Evolutionary conservation across 2,888 invertebrate genomes (phyloP), one percentile per base, ranked within the genome.

Genomic region (Steinernema scapterisci): DNA sequence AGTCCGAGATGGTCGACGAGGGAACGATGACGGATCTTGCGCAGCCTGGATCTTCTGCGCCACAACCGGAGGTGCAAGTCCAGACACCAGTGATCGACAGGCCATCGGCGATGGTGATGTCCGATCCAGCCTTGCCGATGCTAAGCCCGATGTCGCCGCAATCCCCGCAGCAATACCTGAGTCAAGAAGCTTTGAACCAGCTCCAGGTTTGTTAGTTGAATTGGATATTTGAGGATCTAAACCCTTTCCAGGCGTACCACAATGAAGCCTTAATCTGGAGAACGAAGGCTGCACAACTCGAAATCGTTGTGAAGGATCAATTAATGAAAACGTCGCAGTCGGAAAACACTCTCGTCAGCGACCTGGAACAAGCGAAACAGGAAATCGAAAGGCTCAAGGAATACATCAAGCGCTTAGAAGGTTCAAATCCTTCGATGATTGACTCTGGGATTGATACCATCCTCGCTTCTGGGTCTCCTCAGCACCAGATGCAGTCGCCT

Each of bases 211-310:
- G 38, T 6, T 38, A 6, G 3, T 38, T 3, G 5, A 38, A 38
- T 38, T 9, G 38, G 9, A n/a, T n/a, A n/a, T n/a, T n/a, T n/a
- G n/a, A n/a, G n/a, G 21, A 56, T 27, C 2, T 54, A 43, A 16
- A 38, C 27, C 38, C 16, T n/a, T 25, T 78, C 31, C 52, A 87
- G 84, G 87, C 87, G 1, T 87, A 84, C 76, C 84, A 86, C 71
- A 83, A 85, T 73, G 87, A 87, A 76, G 86, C 86, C 0, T 78
- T 85, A 43, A 81, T 85, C 25, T 88, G 86, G 86, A 75, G 87
- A 21, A 87, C 83, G 70, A 87, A 86, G 75, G 83, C 86, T 1
- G 85, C 87, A 1, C 84, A 87, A 70, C 77, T 87, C 72, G 87
- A 87, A 75, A 78, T 87, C 71, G 79, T 85, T 7, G 78, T 86